phyloP scores from a whole-genome alignment of 2,888 invertebrate species.

The Pardosa pseudoannulata region DNA sequence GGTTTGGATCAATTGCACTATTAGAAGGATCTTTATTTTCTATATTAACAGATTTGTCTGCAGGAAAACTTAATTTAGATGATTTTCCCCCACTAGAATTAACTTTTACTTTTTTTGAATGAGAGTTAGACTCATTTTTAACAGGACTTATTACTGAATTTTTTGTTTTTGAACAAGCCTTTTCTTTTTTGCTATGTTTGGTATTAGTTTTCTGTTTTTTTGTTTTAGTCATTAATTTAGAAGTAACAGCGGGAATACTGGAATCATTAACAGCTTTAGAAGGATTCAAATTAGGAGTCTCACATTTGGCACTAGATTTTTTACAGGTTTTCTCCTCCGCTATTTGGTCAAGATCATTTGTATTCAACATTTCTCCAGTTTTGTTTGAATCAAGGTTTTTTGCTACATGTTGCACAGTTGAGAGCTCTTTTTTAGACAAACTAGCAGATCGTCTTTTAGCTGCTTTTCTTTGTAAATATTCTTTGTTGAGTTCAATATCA shows the following conservation, averaged over 20 bases:
- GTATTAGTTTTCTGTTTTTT: background rate
- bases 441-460: background rate
- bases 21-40: constrained; percentile 11
- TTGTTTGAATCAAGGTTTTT: background rate
- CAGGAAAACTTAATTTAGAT: background rate
- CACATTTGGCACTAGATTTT: constrained; percentile 24
- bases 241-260: background rate
- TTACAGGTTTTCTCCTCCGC: background rate
- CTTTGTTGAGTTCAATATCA: background rate
- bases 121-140: background rate
- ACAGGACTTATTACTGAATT: background rate
- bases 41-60: constrained; percentile 11
- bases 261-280: background rate
- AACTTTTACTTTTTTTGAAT: background rate
- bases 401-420: background rate
- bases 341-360: background rate
- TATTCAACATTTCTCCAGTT: background rate
- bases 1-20: constrained; percentile 1
- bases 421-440: background rate
- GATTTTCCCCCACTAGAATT: background rate
- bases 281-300: background rate
- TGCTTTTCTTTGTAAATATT: background rate
- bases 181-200: constrained; percentile 10
- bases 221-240: background rate
- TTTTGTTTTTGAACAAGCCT: background rate